A percentile compares a stretch with the other conserved stretches of the same genome.
Conservation (phyloP, 2,888 invertebrate genomes). For the Nineta flava region DNA sequence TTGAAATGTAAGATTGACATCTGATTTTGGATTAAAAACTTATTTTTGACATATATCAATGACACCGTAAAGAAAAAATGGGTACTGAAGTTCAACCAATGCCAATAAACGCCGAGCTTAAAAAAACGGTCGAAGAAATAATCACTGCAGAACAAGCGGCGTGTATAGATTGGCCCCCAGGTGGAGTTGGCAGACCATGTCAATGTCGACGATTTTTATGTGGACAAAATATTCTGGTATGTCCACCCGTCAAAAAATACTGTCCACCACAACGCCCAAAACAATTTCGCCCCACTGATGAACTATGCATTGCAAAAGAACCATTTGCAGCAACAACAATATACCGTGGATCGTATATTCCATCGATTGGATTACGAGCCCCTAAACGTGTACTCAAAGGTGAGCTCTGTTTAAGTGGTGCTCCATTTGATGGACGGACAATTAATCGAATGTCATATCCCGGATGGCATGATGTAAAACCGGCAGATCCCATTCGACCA, state of each 20-base stretch:
- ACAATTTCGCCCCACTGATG: conserved; percentile 36
- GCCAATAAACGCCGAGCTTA: background rate
- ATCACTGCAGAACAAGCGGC: background rate
- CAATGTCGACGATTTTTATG: background rate
- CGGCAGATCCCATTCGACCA: conserved; percentile 39
- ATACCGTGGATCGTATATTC: conserved; percentile 47
- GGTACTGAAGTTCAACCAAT: background rate
- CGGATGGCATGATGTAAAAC: conserved; percentile 35
- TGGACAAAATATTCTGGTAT: background rate
- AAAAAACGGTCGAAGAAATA: background rate
- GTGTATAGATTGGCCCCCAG: background rate
- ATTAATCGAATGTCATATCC: conserved; percentile 38
- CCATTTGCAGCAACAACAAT: conserved; percentile 32
- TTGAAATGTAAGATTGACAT: no score
- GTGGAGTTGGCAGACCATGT: background rate
- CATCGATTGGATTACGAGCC: conserved; percentile 26
- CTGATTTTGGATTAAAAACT: no score
- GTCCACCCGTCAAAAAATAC: conserved; percentile 21
- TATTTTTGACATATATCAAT: background rate
- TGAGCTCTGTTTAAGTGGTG: conserved; percentile 28
- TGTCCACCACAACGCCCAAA: conserved; percentile 40
- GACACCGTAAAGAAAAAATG: background rate
- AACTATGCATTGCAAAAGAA: background rate
- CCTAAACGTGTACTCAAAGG: conserved; percentile 24
- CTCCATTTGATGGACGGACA: conserved; percentile 31